These are phyloP conservation scores for Pyrgilauda ruficollis DNA, from an alignment of 2,113 vertebrate species.

Conservation along the genomic window DNA sequence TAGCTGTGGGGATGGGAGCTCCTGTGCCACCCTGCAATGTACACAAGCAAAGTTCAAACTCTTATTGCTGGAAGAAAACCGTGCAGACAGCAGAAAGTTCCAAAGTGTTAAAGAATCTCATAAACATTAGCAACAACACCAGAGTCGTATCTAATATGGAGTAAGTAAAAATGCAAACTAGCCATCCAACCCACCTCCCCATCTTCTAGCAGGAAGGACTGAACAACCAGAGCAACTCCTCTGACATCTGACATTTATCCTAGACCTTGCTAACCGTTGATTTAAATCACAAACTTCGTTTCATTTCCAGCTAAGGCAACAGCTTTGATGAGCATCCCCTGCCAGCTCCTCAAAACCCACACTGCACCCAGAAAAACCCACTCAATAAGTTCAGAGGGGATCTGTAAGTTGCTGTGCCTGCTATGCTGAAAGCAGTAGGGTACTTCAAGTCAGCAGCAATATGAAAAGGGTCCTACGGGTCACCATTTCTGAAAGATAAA, in stretches of 20 bases:
- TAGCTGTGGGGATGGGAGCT: neutral
- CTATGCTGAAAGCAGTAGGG: neutral
- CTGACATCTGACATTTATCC: neutral
- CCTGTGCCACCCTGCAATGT: neutral
- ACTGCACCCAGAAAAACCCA: neutral
- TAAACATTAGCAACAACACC: neutral
- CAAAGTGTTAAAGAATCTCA: neutral
- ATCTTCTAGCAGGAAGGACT: neutral
- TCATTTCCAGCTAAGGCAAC: neutral
- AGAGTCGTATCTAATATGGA: neutral
- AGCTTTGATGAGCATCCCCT: neutral
- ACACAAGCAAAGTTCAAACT: neutral
- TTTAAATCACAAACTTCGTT: neutral
- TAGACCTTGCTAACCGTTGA: neutral
- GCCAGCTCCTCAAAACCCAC: neutral
- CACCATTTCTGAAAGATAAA: slow-evolving; percentile 16
- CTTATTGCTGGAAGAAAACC: neutral
- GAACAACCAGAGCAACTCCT: neutral
- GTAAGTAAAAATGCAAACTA: neutral
- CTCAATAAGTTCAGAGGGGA: neutral
- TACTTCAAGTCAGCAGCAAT: neutral
- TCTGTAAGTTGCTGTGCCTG: neutral
- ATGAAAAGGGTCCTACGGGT: neutral
- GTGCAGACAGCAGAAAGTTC: neutral
- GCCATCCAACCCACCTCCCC: neutral